Evolutionary conservation across 2,113 vertebrate genomes (phyloP).

Genomic region (Microtus ochrogaster): DNA sequence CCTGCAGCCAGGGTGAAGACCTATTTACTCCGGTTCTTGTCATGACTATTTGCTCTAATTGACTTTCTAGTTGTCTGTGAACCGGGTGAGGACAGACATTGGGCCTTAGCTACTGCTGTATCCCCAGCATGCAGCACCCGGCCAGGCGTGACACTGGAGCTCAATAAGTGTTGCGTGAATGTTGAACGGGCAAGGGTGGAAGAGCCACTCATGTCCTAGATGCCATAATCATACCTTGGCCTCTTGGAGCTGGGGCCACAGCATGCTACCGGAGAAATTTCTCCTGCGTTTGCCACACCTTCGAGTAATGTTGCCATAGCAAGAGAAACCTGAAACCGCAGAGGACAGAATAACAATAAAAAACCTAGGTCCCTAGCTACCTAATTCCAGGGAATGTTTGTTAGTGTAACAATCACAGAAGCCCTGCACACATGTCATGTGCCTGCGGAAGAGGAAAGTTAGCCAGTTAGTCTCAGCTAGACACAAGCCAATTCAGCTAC

Average conservation of each 20-base stretch:
- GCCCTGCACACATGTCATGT: background rate
- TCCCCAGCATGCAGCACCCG: background rate
- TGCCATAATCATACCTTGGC: background rate
- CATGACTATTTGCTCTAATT: background rate
- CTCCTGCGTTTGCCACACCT: background rate
- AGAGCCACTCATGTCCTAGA: background rate
- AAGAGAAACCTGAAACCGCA: background rate
- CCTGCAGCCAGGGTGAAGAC: background rate
- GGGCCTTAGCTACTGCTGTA: background rate
- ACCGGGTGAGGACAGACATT: background rate
- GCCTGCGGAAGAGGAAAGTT: background rate
- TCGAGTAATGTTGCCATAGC: background rate
- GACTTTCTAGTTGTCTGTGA: conserved; percentile 36
- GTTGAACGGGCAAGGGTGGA: background rate
- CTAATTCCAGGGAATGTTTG: conserved; percentile 17
- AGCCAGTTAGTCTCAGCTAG: conserved; percentile 4
- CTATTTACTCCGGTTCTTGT: background rate
- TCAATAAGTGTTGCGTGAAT: conserved; percentile 6
- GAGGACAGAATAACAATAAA: background rate
- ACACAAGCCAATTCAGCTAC: background rate
- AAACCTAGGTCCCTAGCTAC: conserved; percentile 45
- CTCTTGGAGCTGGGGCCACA: background rate
- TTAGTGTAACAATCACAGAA: conserved; percentile 70
- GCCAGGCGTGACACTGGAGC: background rate
- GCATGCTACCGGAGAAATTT: background rate